Evolutionary conservation across 2,888 invertebrate genomes (phyloP), one percentile per base, ranked within the genome.

Genomic region (Tridacna gigas): DNA sequence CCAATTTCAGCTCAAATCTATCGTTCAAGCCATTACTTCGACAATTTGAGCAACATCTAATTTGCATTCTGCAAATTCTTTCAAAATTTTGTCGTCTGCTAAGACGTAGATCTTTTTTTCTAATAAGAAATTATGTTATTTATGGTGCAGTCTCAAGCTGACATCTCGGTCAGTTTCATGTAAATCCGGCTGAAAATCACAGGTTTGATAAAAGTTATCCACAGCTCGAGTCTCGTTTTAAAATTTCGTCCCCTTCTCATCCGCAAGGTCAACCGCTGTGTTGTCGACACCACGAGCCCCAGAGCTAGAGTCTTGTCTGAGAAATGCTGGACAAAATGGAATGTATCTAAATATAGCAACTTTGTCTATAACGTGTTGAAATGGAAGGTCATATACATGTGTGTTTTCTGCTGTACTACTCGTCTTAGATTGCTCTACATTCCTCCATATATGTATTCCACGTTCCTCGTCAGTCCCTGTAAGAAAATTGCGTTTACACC

Each of bases 391-490:
- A 77, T 93, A 93, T 9, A 95, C 77, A 93, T 94, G 7, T 0
- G 9, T n/a, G 13, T 37, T 63, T 22, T 63, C 18, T 7, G 61
- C 5, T 5, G 61, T 22, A 18, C 37, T 47, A n/a, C 37, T 11
- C 25, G 47, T n/a, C 20, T 25, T 63, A 7, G 47, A 25, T 45
- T 45, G 37, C 45, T 63, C 47, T 25, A 63, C 47, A 37, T 63
- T 96, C 67, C 96, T 96, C 97, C 97, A 97, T 74, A 96, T 96
- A 9, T 96, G 96, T n/a, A 97, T 94, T 0, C 97, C 97, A 13
- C 97, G 96, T 92, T 97, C 97, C 90, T 96, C 96, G 0, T 95
- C 95, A 0, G 97, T 96, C 0, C 97, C 97, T 97, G 80, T 73
- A 74, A 37, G 60, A 77, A 22, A 15, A 37, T 67, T 20, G 18